Evolutionary conservation across 2,113 vertebrate genomes (phyloP).

Genomic region (Hippocampus barbouri): DNA sequence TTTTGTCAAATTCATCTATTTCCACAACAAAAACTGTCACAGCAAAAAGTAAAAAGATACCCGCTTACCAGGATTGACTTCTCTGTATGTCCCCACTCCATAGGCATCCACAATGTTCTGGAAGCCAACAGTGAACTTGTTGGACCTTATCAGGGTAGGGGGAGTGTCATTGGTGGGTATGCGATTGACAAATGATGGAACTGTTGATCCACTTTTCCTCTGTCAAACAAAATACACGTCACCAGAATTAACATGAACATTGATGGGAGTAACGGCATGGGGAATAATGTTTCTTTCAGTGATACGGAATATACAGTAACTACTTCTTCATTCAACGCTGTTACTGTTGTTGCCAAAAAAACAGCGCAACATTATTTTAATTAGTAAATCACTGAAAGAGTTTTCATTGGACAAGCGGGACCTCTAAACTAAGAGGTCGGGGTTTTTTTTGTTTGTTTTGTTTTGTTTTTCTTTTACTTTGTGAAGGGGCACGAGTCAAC

Average conservation of each 20-base stretch:
- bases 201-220: slow-evolving; percentile 84
- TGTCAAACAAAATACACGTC: slow-evolving; percentile 48
- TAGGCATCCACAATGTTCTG: slow-evolving; percentile 98
- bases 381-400: too few species aligned
- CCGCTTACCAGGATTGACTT: slow-evolving; percentile 91
- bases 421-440: too few species aligned
- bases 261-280: background rate
- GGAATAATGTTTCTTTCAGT: background rate
- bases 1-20: background rate
- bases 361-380: too few species aligned
- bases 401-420: too few species aligned
- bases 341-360: too few species aligned
- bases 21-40: background rate
- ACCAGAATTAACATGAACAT: background rate
- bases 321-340: too few species aligned
- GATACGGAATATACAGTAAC: too few species aligned
- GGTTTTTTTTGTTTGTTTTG: too few species aligned
- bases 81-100: slow-evolving; percentile 87
- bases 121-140: slow-evolving; percentile 95
- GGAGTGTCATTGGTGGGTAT: slow-evolving; percentile 89
- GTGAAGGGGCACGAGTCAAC: too few species aligned
- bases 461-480: too few species aligned
- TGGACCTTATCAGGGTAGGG: slow-evolving; percentile 90
- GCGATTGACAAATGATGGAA: slow-evolving; percentile 93
- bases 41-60: background rate